A percentile compares a stretch with the other conserved stretches of the same genome.
These are phyloP conservation scores for Drosophila takahashii DNA, from an alignment of 1,140 invertebrate genomes.

Conservation along the genomic window DNA sequence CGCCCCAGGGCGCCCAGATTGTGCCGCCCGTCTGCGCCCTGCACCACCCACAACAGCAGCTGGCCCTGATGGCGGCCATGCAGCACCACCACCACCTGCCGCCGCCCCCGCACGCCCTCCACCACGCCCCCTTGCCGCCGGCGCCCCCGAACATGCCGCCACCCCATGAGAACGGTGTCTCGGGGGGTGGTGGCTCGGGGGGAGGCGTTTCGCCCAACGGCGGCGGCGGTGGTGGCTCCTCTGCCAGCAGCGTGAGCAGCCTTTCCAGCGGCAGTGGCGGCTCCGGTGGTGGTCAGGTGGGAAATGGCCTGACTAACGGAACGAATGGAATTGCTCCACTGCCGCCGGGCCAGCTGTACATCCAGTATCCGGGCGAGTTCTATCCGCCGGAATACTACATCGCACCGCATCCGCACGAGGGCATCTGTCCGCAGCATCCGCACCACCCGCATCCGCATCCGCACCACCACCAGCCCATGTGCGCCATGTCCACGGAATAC, in stretches of 20 bases:
- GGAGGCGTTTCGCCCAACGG: conserved; percentile 63
- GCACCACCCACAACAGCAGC: conserved; percentile 81
- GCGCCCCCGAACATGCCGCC: conserved; percentile 43
- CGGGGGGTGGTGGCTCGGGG: conserved; percentile 34
- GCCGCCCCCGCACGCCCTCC: conserved; percentile 44
- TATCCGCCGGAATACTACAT: conserved; percentile 83
- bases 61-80: conserved; percentile 78
- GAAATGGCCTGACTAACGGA: conserved; percentile 47
- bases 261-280: conserved; percentile 62
- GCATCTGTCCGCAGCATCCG: conserved; percentile 82
- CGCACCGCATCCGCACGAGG: conserved; percentile 79
- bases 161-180: conserved; percentile 64
- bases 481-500: conserved; percentile 82
- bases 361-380: conserved; percentile 79
- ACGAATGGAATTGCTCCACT: conserved; percentile 63
- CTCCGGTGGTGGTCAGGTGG: conserved; percentile 26
- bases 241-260: conserved; percentile 71
- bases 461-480: conserved; percentile 79
- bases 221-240: conserved; percentile 56
- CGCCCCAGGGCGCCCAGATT: conserved; percentile 75
- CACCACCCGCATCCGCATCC: conserved; percentile 77
- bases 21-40: conserved; percentile 79
- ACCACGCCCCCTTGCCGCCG: conserved; percentile 42
- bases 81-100: conserved; percentile 70
- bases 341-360: conserved; percentile 73